phyloP scores from a whole-genome alignment of 2,797 vertebrate genomes.

The Tamandua tetradactyla region DNA sequence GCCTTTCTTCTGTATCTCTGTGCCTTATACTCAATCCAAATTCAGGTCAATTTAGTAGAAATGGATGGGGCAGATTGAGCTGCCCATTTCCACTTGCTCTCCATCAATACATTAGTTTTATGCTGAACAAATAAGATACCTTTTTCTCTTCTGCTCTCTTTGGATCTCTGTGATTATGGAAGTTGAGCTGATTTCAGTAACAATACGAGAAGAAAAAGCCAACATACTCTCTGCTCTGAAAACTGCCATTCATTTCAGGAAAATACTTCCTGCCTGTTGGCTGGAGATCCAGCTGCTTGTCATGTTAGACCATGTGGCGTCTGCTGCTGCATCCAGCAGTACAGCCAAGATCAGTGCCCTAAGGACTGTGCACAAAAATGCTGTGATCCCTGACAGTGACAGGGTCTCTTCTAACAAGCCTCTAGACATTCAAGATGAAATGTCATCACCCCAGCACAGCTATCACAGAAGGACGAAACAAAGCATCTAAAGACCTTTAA shows the following conservation, averaged over 20 bases:
- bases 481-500: conserved; percentile 85
- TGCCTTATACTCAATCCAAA: background rate
- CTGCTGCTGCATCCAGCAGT: conserved; percentile 81
- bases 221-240: conserved; percentile 65
- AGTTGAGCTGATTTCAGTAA: conserved; percentile 26
- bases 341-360: conserved; percentile 82
- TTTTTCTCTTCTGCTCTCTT: conserved; percentile 11
- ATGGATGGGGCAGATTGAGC: background rate
- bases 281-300: conserved; percentile 84
- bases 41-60: background rate
- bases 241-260: conserved; percentile 73
- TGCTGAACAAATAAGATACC: background rate
- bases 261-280: conserved; percentile 74
- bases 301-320: conserved; percentile 80
- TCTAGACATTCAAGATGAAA: conserved; percentile 85
- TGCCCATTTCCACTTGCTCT: background rate
- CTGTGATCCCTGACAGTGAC: conserved; percentile 85
- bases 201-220: background rate
- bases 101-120: background rate
- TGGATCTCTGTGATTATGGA: background rate
- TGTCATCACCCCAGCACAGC: conserved; percentile 85
- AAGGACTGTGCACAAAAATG: conserved; percentile 81
- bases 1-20: background rate
- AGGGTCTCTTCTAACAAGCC: conserved; percentile 87
- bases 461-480: conserved; percentile 83